Percentiles rank a stretch among this genome's conserved stretches.
Conservation (phyloP, 2,113 vertebrate genomes). For the Picathartes gymnocephalus region DNA sequence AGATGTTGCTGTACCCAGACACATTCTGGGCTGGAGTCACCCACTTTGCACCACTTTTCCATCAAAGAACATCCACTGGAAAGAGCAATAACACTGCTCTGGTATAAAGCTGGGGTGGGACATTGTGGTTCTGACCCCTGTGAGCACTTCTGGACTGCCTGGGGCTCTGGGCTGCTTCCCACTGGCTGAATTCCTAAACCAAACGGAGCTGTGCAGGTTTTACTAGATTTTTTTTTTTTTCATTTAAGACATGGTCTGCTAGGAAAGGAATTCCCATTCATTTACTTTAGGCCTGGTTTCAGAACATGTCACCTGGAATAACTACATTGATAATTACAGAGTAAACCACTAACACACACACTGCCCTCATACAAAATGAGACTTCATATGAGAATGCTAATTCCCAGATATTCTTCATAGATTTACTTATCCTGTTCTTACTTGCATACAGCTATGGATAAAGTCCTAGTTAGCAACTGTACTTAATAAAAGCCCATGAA, state of each 20-base stretch:
- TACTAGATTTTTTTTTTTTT: not conserved
- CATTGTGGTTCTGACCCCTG: rapidly evolving
- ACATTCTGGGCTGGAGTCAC: not conserved
- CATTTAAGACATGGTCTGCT: not conserved
- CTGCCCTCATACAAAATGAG: not conserved
- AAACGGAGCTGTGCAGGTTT: not conserved
- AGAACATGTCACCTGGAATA: not conserved
- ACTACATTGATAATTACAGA: not conserved
- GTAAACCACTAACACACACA: not conserved
- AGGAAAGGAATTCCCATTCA: not conserved
- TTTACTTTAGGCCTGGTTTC: not conserved
- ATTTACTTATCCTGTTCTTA: not conserved
- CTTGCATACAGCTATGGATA: not conserved
- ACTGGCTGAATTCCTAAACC: not conserved
- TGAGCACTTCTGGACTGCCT: not conserved
- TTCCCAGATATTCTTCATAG: not conserved
- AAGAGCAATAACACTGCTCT: not conserved
- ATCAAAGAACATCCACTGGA: not conserved
- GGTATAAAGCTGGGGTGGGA: not conserved
- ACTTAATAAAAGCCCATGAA: not conserved
- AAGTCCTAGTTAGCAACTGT: not conserved
- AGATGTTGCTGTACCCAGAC: not conserved
- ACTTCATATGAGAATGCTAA: not conserved
- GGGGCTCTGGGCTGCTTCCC: not conserved
- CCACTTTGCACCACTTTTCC: not conserved